Conservation (phyloP, 2,888 invertebrate species). For the Disparrhopalites patrizii region DNA sequence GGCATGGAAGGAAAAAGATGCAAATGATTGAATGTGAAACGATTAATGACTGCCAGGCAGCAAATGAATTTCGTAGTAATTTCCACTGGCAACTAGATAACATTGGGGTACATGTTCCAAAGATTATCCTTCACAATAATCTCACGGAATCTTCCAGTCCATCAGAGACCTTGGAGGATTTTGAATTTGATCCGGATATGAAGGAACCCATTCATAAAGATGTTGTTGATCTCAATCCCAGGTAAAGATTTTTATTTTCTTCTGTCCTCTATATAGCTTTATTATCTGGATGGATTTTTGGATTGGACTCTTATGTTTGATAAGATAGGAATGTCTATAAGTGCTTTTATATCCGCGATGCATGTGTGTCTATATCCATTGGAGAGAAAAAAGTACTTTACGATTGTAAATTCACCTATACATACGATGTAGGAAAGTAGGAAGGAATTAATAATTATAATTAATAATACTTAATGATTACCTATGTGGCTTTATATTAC, state of each 20-base stretch:
- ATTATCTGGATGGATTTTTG: too few relatives aligned
- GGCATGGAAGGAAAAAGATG: conserved; percentile 34
- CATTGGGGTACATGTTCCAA: background rate
- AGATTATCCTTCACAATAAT: background rate
- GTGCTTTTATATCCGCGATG: too few relatives aligned
- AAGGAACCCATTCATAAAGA: conserved; percentile 27
- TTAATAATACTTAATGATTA: too few relatives aligned
- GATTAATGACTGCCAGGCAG: conserved; percentile 57
- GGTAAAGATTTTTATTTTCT: conserved; percentile 23
- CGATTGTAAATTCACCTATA: too few relatives aligned
- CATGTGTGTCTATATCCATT: too few relatives aligned
- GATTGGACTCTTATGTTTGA: too few relatives aligned
- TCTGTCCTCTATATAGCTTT: too few relatives aligned
- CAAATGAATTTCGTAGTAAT: conserved; percentile 60
- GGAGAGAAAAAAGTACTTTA: too few relatives aligned
- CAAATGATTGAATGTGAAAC: conserved; percentile 65
- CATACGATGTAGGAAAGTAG: too few relatives aligned
- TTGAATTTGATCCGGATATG: conserved; percentile 20
- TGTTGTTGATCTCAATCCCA: conserved; percentile 38
- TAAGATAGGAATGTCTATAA: too few relatives aligned
- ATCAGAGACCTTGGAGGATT: conserved; percentile 16
- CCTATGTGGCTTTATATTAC: too few relatives aligned
- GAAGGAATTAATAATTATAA: too few relatives aligned
- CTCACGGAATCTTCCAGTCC: background rate
- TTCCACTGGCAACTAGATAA: conserved; percentile 54